phyloP scores from a whole-genome alignment of 35 echinoderm and acorn worm species.

The Amphiura filiformis region DNA sequence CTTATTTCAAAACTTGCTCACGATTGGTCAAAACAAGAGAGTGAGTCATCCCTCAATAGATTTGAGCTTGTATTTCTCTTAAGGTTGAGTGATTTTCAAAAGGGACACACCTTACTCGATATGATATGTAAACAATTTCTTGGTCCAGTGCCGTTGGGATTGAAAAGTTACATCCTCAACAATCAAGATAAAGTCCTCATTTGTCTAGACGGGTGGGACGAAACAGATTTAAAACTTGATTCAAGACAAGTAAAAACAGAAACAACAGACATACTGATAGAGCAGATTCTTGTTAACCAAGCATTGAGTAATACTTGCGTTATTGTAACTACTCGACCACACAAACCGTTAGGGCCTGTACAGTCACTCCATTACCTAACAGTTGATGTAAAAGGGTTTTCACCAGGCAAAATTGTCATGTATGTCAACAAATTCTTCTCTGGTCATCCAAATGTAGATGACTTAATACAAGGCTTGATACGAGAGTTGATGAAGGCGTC shows the following conservation, averaged over 20 bases:
- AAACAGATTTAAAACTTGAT: background rate
- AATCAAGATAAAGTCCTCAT: background rate
- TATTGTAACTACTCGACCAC: background rate
- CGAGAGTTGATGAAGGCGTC: background rate
- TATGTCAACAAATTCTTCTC: background rate
- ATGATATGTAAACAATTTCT: background rate
- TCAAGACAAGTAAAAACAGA: background rate
- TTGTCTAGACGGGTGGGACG: background rate
- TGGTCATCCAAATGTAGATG: background rate
- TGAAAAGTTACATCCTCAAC: background rate
- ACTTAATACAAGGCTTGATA: background rate
- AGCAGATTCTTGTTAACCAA: background rate
- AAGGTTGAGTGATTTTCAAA: background rate
- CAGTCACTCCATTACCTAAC: background rate
- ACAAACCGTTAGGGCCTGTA: background rate
- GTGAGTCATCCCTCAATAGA: background rate
- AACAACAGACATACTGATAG: background rate
- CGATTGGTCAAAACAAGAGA: background rate
- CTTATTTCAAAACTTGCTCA: background rate
- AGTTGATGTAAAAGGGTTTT: background rate
- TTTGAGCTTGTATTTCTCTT: background rate
- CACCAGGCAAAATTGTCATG: background rate
- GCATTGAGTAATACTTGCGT: background rate
- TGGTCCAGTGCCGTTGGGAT: background rate
- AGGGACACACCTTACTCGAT: background rate